Percentiles rank a stretch among this genome's conserved stretches.
These are phyloP conservation scores for Cervus canadensis DNA, from an alignment of 2,113 vertebrate species.

Conservation along the genomic window DNA sequence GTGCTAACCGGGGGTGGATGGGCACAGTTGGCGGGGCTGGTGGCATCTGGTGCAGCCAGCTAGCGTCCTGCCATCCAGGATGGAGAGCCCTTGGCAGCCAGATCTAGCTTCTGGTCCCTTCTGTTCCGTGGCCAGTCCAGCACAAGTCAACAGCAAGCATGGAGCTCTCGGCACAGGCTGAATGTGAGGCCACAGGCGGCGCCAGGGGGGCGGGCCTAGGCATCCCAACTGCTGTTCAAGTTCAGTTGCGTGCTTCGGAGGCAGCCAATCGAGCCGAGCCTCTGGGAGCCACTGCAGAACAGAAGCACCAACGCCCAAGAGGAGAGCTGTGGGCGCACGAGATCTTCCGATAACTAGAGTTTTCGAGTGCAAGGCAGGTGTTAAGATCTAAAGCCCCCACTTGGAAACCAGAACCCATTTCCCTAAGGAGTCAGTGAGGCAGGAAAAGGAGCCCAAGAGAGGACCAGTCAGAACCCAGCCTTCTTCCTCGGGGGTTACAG, in stretches of 20 bases:
- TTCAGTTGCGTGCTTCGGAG: not conserved
- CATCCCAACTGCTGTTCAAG: not conserved
- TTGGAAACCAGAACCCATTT: not conserved
- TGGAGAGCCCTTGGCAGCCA: not conserved
- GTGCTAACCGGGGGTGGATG: not conserved
- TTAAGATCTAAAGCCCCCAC: not conserved
- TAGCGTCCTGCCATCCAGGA: not conserved
- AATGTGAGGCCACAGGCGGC: not conserved
- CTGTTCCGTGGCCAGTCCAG: not conserved
- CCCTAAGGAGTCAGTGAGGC: not conserved
- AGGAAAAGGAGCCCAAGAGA: not conserved
- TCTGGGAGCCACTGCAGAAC: not conserved
- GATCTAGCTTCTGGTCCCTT: not conserved
- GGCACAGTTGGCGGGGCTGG: not conserved
- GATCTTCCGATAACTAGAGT: not conserved
- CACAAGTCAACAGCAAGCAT: not conserved
- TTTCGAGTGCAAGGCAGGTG: not conserved
- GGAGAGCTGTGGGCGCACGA: not conserved
- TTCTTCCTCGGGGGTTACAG: not conserved
- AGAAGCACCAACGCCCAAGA: fast-evolving
- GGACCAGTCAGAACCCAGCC: not conserved
- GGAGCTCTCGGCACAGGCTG: not conserved
- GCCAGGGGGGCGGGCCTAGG: not conserved
- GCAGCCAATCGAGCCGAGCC: not conserved
- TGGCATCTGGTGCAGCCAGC: fast-evolving